Conservation (phyloP, 2,113 vertebrate species). For the Tychaedon coryphoeus region DNA sequence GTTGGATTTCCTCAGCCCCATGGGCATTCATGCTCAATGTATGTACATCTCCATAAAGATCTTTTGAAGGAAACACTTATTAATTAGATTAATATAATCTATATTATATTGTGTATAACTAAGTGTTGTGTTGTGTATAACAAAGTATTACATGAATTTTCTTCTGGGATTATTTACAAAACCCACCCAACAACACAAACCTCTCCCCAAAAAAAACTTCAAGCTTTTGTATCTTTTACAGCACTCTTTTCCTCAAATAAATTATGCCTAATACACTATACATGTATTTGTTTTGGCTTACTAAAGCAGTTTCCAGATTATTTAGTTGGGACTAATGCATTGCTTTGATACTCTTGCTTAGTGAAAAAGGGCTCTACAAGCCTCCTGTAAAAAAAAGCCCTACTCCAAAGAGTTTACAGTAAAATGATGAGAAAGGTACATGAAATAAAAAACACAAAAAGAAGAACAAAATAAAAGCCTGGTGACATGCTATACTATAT, state of each 20-base stretch:
- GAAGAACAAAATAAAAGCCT: background rate
- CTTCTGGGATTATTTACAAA: background rate
- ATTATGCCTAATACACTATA: background rate
- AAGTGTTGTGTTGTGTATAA: too few species aligned
- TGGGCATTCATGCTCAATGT: background rate
- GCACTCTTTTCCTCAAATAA: background rate
- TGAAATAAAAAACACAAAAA: background rate
- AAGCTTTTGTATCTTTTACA: background rate
- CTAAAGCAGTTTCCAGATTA: background rate
- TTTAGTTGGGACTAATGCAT: background rate
- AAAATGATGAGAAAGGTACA: background rate
- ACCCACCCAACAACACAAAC: background rate
- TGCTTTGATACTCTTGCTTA: background rate
- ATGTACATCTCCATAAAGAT: background rate
- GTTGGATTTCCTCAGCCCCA: background rate
- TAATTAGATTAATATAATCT: too few species aligned
- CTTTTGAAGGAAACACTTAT: background rate
- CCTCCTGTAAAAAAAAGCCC: background rate
- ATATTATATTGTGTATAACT: too few species aligned
- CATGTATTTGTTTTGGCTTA: background rate
- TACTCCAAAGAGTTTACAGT: background rate
- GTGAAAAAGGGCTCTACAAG: background rate
- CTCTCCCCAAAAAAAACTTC: background rate
- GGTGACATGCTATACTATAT: background rate
- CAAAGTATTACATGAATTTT: background rate